phyloP scores from a whole-genome alignment of 2,113 vertebrate genomes.

The Origma solitaria region DNA sequence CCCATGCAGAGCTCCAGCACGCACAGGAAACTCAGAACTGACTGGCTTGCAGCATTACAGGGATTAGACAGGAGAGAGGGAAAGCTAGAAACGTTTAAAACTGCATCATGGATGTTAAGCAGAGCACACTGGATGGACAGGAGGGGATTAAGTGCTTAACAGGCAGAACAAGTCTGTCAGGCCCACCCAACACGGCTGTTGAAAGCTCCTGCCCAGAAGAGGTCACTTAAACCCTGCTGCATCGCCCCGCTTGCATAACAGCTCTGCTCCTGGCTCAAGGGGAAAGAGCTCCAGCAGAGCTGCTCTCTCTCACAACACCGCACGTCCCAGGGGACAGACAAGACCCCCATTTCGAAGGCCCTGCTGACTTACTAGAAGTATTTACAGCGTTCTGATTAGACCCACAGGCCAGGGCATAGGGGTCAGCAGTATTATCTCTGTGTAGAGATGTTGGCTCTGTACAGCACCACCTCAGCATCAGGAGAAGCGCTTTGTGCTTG shows the following conservation, averaged over 20 bases:
- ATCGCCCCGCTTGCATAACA: neutral
- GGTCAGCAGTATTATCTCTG: neutral
- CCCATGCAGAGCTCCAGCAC: neutral
- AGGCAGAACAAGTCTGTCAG: neutral
- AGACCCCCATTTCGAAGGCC: neutral
- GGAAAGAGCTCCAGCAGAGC: neutral
- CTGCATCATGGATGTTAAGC: neutral
- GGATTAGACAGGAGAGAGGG: neutral
- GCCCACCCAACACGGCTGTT: neutral
- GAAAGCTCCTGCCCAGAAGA: neutral
- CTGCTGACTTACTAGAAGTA: neutral
- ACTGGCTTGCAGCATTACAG: neutral
- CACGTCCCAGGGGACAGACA: too few species aligned
- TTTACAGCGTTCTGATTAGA: neutral
- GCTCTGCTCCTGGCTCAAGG: neutral
- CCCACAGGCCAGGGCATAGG: neutral
- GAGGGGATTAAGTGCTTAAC: conserved; percentile 58
- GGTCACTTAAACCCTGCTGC: neutral
- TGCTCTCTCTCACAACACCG: neutral
- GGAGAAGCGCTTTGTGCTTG: neutral
- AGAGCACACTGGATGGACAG: neutral
- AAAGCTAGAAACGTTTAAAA: conserved; percentile 9
- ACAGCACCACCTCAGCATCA: neutral
- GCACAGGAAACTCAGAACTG: neutral
- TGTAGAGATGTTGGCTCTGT: neutral